Conservation (phyloP, 2,797 vertebrate species). For the Staurois parvus region DNA sequence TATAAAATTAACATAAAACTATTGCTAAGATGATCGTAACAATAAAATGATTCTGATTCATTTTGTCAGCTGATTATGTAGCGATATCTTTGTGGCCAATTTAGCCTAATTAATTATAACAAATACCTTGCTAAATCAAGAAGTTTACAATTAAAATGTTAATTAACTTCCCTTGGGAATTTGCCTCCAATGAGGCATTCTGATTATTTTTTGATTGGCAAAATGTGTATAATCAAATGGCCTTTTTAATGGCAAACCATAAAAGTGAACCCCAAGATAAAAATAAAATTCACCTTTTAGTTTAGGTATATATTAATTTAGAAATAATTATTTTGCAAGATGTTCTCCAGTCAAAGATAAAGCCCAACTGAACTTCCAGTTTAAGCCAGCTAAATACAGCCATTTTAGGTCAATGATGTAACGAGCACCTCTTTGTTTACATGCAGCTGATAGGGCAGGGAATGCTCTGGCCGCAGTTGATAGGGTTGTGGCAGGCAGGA, state of each 20-base stretch:
- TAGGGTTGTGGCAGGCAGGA: no score
- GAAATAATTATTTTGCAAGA: no score
- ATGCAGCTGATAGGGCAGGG: no score
- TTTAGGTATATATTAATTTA: no score
- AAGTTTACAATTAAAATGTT: slow-evolving; percentile 41
- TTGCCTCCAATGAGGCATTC: slow-evolving; percentile 2
- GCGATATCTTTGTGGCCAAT: slow-evolving; percentile 38
- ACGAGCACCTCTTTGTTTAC: no score
- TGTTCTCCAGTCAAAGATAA: no score
- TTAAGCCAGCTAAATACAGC: no score
- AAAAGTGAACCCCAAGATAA: no score
- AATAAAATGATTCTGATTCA: slow-evolving; percentile 22
- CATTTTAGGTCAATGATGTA: no score
- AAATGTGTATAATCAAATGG: not conserved
- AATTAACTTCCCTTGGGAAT: slow-evolving; percentile 32
- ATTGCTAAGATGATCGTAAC: not conserved
- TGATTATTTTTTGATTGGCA: slow-evolving; percentile 33
- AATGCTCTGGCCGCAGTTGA: no score
- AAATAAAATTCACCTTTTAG: no score
- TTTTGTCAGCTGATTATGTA: slow-evolving; percentile 29
- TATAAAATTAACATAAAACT: not conserved
- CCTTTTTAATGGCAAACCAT: not conserved
- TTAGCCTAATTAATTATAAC: slow-evolving; percentile 36
- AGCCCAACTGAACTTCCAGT: no score
- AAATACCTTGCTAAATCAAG: slow-evolving; percentile 33